Conservation (phyloP, 2,888 invertebrate genomes). For the Aphodius granarius region DNA sequence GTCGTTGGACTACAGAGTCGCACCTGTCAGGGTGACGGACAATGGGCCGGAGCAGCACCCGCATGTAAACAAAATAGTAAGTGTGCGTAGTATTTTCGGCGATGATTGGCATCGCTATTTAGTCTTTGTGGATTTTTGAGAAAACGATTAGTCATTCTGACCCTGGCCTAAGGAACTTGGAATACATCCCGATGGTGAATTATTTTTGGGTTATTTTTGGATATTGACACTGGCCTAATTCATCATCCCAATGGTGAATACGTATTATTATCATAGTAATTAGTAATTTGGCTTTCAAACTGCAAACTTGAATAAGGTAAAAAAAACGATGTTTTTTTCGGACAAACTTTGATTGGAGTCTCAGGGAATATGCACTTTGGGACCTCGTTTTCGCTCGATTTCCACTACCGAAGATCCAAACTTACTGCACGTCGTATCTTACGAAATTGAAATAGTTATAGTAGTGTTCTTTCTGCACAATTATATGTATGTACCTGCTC, state of each 20-base stretch:
- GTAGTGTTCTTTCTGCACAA: no score
- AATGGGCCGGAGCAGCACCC: constrained; percentile 83
- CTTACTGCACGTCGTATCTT: no score
- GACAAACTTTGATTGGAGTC: no score
- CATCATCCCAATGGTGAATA: background rate
- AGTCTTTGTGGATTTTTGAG: background rate
- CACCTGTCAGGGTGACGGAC: constrained; percentile 90
- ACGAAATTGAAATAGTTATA: no score
- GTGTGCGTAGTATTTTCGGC: constrained; percentile 37
- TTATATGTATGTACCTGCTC: no score
- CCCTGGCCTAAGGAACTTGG: background rate
- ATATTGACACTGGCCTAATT: background rate
- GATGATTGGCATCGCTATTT: background rate
- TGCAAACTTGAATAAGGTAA: background rate
- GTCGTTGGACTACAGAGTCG: constrained; percentile 85
- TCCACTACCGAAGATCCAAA: no score
- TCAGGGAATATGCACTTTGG: no score
- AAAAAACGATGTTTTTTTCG: no score
- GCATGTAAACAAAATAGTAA: constrained; percentile 84
- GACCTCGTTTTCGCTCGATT: no score
- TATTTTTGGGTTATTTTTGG: background rate
- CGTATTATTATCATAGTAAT: no score
- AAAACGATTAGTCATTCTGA: background rate
- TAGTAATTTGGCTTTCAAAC: no score
- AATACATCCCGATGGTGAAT: background rate